These are phyloP conservation scores for Entomyzon cyanotis DNA, from an alignment of 2,113 vertebrate species.

Conservation along the genomic window DNA sequence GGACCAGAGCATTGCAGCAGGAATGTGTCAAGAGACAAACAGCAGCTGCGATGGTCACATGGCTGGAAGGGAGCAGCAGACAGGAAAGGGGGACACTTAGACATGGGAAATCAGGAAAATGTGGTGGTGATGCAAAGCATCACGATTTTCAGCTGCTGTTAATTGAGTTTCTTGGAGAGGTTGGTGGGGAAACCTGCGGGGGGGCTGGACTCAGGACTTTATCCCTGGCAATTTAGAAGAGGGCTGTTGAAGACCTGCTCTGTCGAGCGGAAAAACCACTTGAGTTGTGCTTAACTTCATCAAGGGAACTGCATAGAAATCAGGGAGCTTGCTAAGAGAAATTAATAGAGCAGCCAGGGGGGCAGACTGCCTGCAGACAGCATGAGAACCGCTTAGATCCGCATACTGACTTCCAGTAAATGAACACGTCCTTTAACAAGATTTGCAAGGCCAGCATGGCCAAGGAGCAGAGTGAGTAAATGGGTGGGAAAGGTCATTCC, in stretches of 20 bases:
- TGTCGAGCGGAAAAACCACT: background rate
- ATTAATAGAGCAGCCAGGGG: constrained; percentile 31
- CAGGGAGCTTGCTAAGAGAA: constrained; percentile 22
- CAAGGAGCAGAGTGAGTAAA: background rate
- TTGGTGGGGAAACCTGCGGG: background rate
- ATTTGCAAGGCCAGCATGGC: background rate
- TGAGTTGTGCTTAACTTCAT: constrained; percentile 14
- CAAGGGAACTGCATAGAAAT: constrained; percentile 32
- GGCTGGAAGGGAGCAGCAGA: background rate
- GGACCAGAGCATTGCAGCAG: rapidly evolving
- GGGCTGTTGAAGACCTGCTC: constrained; percentile 15
- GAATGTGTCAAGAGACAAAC: background rate
- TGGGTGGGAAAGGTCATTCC: background rate
- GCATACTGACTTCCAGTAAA: constrained; percentile 49
- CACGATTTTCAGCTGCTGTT: background rate
- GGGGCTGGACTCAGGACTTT: background rate
- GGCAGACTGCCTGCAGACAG: constrained; percentile 17
- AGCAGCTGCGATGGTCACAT: rapidly evolving
- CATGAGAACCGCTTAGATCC: background rate
- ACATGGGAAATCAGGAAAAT: background rate
- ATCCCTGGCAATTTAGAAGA: background rate
- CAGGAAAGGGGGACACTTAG: background rate
- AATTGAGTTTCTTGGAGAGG: background rate
- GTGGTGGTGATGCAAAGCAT: background rate
- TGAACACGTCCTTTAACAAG: background rate